Conservation (phyloP, 2,888 invertebrate species). For the Phymatocera aterrima region DNA sequence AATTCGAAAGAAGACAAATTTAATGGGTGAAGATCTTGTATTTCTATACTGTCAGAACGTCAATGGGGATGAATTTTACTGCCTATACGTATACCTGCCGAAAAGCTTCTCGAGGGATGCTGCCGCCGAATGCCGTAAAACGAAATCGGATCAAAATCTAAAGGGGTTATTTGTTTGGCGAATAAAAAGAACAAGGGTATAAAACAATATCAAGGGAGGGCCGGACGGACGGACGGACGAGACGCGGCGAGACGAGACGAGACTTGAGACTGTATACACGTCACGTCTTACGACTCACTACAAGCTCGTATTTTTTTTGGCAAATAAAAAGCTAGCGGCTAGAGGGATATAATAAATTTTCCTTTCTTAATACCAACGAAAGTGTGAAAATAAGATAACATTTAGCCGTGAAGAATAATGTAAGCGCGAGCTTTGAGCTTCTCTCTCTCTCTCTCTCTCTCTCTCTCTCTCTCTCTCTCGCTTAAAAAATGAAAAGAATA, state of each 20-base stretch:
- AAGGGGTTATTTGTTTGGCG: constrained; percentile 2
- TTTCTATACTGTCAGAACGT: not conserved
- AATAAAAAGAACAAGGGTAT: constrained; percentile 22
- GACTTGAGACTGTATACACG: constrained; percentile 7
- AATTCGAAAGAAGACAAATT: no score
- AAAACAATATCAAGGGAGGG: constrained; percentile 5
- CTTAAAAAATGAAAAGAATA: no score
- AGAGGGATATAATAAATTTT: not conserved
- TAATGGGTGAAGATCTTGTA: not conserved
- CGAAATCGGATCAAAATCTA: not conserved
- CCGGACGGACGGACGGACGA: no score
- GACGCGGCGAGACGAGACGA: no score
- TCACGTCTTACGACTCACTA: constrained; percentile 1
- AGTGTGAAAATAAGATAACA: not conserved
- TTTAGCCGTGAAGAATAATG: no score
- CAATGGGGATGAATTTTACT: not conserved
- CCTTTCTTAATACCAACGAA: not conserved
- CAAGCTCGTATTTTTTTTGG: not conserved
- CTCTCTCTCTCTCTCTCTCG: no score
- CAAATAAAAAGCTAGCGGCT: not conserved
- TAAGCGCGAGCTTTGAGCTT: no score
- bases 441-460: no score
- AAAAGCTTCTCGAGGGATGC: not conserved
- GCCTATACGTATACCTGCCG: not conserved
- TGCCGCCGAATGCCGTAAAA: not conserved